Evolutionary conservation across 2,113 vertebrate species (phyloP), one percentile per base, ranked within the genome.

Genomic region (Lasiurus borealis): DNA sequence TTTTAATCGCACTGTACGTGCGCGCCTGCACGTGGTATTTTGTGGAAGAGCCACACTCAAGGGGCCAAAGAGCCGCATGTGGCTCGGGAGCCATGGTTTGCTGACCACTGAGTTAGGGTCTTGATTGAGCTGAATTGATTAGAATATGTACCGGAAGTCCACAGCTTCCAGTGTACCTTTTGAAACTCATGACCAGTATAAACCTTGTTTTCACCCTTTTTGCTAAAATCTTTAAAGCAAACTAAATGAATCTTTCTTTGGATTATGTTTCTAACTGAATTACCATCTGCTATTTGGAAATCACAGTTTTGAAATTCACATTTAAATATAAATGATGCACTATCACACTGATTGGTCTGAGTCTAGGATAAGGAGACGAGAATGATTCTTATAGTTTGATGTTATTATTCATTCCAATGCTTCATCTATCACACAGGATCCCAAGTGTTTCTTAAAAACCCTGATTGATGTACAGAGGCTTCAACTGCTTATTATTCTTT

Each of bases 271-370:
- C 90, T 95, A 96, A 97, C 71, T 72, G 91, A 95, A 86, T 92
- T 84, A 94, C 64, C 48, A 52, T 90, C 59, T 94, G 85, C 54
- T 94, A 83, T 90, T 96, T 94, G 82, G 88, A 95, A 92, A 96
- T 95, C 59, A 82, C 80, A 73, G 78, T 95, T 95, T 94, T 93
- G 59, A 96, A 96, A 95, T 91, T 92, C 93, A 91, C 76, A 80
- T 93, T 96, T 97, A 96, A 96, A 97, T 95, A 89, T 85, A 96
- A 92, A 85, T 90, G 90, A 85, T 94, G 16, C 36, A 52, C 23
- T 88, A 46, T 85, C 66, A 91, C 27, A 78, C 84, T 84, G n/a
- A 96, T 94, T 77, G 40, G 40, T 87, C 34, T 94, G 88, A 72
- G 75, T 71, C n/a, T 96, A 87, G 62, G 75, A 89, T 84, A 93